Evolutionary conservation across 2,888 invertebrate genomes (phyloP).

Genomic region (Cephus rjabovi): DNA sequence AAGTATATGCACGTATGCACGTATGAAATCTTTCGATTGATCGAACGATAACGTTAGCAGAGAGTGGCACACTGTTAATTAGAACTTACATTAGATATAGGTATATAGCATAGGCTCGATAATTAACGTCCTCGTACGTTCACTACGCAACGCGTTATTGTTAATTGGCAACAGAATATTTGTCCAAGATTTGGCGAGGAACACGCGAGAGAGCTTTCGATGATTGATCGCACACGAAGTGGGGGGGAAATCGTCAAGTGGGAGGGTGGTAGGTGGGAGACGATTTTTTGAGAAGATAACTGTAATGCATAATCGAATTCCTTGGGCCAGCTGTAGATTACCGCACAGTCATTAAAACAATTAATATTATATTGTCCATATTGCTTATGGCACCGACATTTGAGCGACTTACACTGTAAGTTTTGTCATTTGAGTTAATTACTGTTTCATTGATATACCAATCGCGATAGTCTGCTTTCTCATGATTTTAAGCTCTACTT

Average conservation of each 20-base stretch:
- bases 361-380: constrained; percentile 54
- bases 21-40: neutral
- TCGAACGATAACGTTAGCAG: neutral
- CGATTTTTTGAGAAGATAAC: constrained; percentile 16
- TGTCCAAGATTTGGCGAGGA: neutral
- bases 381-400: constrained; percentile 56
- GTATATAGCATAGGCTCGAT: neutral
- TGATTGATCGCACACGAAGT: neutral
- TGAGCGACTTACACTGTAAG: constrained; percentile 44
- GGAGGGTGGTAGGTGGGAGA: neutral
- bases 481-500: neutral
- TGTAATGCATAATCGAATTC: constrained; percentile 20
- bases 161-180: neutral
- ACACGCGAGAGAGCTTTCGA: neutral
- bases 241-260: neutral
- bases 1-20: neutral
- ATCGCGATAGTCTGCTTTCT: neutral
- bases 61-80: neutral
- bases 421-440: neutral
- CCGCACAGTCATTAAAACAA: constrained; percentile 1
- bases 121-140: neutral
- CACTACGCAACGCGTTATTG: neutral
- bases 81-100: neutral
- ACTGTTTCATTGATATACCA: constrained; percentile 4
- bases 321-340: constrained; percentile 47